Base-by-base conservation (phyloP, 2,888 invertebrate species). In the Trichopria drosophilae region DNA sequence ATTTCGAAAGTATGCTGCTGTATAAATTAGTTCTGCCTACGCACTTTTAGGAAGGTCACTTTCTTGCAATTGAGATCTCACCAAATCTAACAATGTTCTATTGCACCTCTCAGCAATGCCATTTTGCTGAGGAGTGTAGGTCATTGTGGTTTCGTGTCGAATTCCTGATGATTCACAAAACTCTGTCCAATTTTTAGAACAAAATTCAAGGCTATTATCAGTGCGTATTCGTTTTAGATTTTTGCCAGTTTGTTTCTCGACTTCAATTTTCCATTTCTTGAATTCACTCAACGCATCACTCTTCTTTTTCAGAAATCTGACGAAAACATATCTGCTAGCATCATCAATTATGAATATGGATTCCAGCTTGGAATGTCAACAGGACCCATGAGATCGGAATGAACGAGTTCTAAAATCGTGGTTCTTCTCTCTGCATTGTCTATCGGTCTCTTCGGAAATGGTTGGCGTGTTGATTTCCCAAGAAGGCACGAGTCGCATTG, bases 41-140 rank as follows among this genome's bases (percentile, higher is more conserved):
- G 63, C 51, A 18, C 16, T 32, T 18, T 60, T 53, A 24, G 55
- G 55, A 6, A 65, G 35, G 3, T 48, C 48, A 16, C 57, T 53
- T 13, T 63, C 53, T 2, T 53, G 20, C 19, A 71, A 28, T 53
- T 67, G 61, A 9, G 57, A 40, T 15, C 65, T 50, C 7, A 64
- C 64, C 19, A 53, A 47, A 26, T 66, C 65, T 16, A 67, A 54
- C 1, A 69, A 22, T 4, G 66, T 71, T 6, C 63, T 37, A 23
- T 67, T 69, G 6, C 57, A 15, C 16, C 68, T 28, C 42, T 71
- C 68, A 3, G 66, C 60, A 9, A 57, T 45, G 1, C 65, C 66
- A 55, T 68, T 71, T 36, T 64, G 59, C 41, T 67, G 55, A 1
- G 64, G 68, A 6, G 58, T 64, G 31, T 67, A 58, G 0, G 60